A percentile compares a stretch with the other conserved stretches of the same genome.
phyloP scores from a whole-genome alignment of 2,888 invertebrate genomes.

The Drosophila phalerata region DNA sequence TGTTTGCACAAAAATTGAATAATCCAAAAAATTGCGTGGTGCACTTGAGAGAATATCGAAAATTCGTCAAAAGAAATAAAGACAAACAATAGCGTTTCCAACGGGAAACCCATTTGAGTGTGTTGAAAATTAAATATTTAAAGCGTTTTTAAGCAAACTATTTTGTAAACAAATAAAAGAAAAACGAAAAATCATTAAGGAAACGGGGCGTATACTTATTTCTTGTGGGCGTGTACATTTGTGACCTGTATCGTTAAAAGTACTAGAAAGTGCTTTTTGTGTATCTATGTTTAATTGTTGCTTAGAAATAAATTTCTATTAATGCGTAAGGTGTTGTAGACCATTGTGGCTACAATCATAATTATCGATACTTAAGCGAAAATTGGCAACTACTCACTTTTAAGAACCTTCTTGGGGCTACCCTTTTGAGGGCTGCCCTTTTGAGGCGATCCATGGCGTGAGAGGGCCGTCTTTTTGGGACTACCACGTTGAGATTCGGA shows the following conservation, averaged over 20 bases:
- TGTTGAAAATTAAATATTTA: slow-evolving; percentile 52
- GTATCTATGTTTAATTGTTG: slow-evolving; percentile 54
- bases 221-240: slow-evolving; percentile 56
- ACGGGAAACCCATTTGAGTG: slow-evolving; percentile 20
- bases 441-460: slow-evolving; percentile 86
- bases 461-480: slow-evolving; percentile 85
- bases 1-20: slow-evolving; percentile 49
- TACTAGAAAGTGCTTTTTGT: slow-evolving; percentile 58
- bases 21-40: slow-evolving; percentile 50
- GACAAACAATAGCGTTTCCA: slow-evolving; percentile 2
- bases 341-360: slow-evolving; percentile 42
- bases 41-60: slow-evolving; percentile 47
- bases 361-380: background rate
- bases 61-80: slow-evolving; percentile 26
- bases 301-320: slow-evolving; percentile 56
- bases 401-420: slow-evolving; percentile 87
- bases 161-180: slow-evolving; percentile 37
- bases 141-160: slow-evolving; percentile 67
- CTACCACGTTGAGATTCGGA: slow-evolving; percentile 85
- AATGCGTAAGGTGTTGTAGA: slow-evolving; percentile 44
- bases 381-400: slow-evolving; percentile 80
- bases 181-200: slow-evolving; percentile 20
- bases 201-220: slow-evolving; percentile 67
- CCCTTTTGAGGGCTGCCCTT: slow-evolving; percentile 87
- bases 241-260: slow-evolving; percentile 48